Base-by-base conservation (phyloP, 2,888 invertebrate genomes). In the Dolichomitus sp. region DNA sequence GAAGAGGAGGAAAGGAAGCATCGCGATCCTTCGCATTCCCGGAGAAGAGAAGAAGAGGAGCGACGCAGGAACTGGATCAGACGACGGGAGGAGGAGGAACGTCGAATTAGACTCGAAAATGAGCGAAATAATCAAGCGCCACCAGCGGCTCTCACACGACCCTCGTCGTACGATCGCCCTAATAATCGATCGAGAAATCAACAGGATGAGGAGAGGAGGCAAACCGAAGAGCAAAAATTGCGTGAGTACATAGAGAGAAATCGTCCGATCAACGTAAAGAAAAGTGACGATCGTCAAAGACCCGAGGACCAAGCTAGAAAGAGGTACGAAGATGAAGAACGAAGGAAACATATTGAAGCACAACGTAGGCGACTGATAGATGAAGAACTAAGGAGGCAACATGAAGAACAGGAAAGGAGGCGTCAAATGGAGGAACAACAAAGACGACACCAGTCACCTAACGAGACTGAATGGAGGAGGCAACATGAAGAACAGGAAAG, bases 241-340 rank as follows among this genome's bases (percentile, higher is more conserved):
- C 68, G 72, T 11, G 87, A 87, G n/a, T 89, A 90, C 75, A 77
- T 90, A 30, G 80, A 84, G 23, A 84, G 88, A 14, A 90, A 90
- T 86, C 88, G 74, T 72, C 90, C 90, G 9, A 85, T 90, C 61
- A 81, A 85, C 50, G 59, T 59, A 17, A 80, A 69, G 23, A 78
- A 52, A 17, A 23, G n/a, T 14, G 40, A 37, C 9, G 33, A 54
- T 65, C 73, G 23, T n/a, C 59, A 23, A 45, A 52, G 48, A n/a
- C 59, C 80, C 3, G 63, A 68, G 6, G 81, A 69, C 42, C 79
- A 40, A 33, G 63, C 30, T 42, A 48, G 17, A 59, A 77, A 54
- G 61, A 79, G 63, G 59, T 37, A 48, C 27, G 40, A 68, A 33
- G 42, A 17, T 4, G 77, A 59, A 40, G 75, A 74, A 12, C 73